Base-by-base conservation (phyloP, 2,888 invertebrate species). In the Drosophila differens region DNA sequence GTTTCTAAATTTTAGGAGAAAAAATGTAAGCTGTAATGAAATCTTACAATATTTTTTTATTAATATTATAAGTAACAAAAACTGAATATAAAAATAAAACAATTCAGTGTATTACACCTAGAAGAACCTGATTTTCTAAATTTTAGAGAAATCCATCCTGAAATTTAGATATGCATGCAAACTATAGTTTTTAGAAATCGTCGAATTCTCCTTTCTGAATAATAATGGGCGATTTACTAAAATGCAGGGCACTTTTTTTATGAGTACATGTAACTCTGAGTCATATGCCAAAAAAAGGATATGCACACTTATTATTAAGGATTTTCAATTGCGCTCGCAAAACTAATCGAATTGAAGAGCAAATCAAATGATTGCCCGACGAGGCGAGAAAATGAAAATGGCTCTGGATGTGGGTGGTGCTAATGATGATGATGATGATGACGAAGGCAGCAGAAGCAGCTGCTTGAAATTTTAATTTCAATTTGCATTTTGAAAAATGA, bases 401-500 rank as follows among this genome's bases (percentile, higher is more conserved):
- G 68, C 28, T 33, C 54, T 52, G 65, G 53, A 53, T 53, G 30
- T 47, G 19, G 59, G 32, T 22, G 67, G 19, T 49, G 22, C 47
- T 30, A 25, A 52, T 37, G 58, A 37, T 30, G 32, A 35, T 39
- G 30, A 39, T 39, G 33, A 30, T 25, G 32, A 19, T 16, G 55
- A 30, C 4, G 53, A 16, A 25, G 37, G 16, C n/a, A 41, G 14
- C 16, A 51, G 22, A 9, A 54, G 12, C 32, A 49, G 62, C 58
- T 70, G 75, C 76, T 69, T 65, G 70, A 69, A 86, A 89, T 78
- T 89, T 79, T 79, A 79, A 89, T 89, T 89, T 89, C 73, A 86
- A 85, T 84, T 87, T 84, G 80, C 84, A 86, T 80, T 87, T 87
- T 89, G 80, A 84, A 76, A 85, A 85, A 89, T 89, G 73, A 86